Conservation (phyloP, 2,888 invertebrate species). For the Catotricha subobsoleta region DNA sequence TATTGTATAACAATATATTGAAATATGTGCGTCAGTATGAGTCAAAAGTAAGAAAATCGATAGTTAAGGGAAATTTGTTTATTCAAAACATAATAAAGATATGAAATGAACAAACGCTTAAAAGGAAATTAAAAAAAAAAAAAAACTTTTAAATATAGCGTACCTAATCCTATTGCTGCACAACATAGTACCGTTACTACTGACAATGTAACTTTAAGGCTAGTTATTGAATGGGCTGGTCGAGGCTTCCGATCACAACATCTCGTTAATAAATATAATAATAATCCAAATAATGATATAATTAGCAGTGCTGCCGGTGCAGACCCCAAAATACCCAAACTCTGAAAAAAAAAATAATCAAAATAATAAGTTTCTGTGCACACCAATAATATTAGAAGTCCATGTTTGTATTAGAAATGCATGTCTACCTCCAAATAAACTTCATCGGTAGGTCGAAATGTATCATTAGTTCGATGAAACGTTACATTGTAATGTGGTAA, state of each 20-base stretch:
- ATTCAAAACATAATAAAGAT: background rate
- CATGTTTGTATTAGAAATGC: conserved; percentile 11
- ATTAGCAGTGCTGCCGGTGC: conserved; percentile 89
- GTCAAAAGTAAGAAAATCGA: background rate
- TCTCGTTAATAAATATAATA: conserved; percentile 83
- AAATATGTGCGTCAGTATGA: background rate
- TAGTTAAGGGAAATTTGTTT: background rate
- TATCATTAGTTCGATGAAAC: conserved; percentile 75
- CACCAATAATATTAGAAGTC: background rate
- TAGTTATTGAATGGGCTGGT: conserved; percentile 72
- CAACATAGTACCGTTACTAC: conserved; percentile 74
- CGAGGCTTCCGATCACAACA: conserved; percentile 90
- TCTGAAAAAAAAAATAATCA: conserved; percentile 37
- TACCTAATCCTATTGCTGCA: conserved; percentile 70
- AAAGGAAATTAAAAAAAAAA: background rate
- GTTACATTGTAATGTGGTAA: conserved; percentile 86
- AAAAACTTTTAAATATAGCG: conserved; percentile 9
- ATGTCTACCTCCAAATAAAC: conserved; percentile 67
- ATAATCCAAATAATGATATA: conserved; percentile 68
- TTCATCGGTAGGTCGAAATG: conserved; percentile 76
- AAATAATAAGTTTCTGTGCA: conserved; percentile 4
- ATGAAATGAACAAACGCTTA: background rate
- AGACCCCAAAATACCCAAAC: conserved; percentile 80
- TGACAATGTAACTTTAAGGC: conserved; percentile 63
- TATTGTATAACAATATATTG: too few species aligned